Conservation (phyloP, 2,888 invertebrate genomes). For the Emmelina monodactyla region DNA sequence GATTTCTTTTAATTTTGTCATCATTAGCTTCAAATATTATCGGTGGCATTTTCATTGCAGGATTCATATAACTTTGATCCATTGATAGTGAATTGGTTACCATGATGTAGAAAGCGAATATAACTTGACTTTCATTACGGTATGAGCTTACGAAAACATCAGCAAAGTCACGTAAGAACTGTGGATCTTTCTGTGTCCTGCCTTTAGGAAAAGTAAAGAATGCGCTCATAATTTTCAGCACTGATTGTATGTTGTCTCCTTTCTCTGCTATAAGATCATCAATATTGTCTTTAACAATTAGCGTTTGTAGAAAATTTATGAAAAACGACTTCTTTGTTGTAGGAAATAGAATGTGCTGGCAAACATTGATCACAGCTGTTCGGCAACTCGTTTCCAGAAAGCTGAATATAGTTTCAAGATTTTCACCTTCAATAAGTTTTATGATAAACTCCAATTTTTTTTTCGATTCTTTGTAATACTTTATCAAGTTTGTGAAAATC, state of each 20-base stretch:
- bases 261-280: constrained; percentile 43
- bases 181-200: constrained; percentile 25
- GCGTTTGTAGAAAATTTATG: constrained; percentile 38
- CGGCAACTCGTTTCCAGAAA: constrained; percentile 34
- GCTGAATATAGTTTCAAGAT: constrained; percentile 40
- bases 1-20: constrained; percentile 35
- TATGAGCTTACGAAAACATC: constrained; percentile 44
- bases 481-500: constrained; percentile 31
- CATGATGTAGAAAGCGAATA: constrained; percentile 53
- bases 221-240: constrained; percentile 46
- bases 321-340: constrained; percentile 38
- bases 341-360: constrained; percentile 42
- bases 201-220: constrained; percentile 42
- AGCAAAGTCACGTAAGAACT: constrained; percentile 41
- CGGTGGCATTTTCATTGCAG: constrained; percentile 33
- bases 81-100: constrained; percentile 34
- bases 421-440: constrained; percentile 37
- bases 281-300: constrained; percentile 44
- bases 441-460: constrained; percentile 46
- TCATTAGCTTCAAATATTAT: constrained; percentile 32
- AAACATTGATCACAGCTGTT: constrained; percentile 28
- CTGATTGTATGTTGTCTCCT: constrained; percentile 50
- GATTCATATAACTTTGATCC: constrained; percentile 39
- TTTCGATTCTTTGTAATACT: constrained; percentile 43
- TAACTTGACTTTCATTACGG: constrained; percentile 37